Evolutionary conservation across 2,888 invertebrate genomes (phyloP).

Genomic region (Brachyptera putata): DNA sequence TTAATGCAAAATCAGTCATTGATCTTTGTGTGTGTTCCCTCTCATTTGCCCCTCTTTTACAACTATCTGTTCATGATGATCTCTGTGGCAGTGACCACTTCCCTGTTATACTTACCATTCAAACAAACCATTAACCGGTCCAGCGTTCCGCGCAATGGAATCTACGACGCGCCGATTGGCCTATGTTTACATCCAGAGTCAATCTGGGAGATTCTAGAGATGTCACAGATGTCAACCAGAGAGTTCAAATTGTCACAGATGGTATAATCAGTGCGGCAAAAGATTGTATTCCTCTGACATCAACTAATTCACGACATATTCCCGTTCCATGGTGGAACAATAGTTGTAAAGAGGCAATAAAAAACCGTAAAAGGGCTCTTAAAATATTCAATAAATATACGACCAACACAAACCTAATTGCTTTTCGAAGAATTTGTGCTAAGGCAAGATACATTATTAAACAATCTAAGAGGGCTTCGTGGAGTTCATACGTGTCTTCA

Average conservation of each 20-base stretch:
- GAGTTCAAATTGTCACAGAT: background rate
- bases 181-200: background rate
- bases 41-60: background rate
- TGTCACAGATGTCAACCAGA: background rate
- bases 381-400: background rate
- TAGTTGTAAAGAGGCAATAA: conserved; percentile 11
- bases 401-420: background rate
- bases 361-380: background rate
- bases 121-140: no score
- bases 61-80: background rate
- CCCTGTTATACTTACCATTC: background rate
- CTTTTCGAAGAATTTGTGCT: background rate
- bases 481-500: conserved; percentile 5
- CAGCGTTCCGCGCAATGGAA: no score
- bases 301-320: no score
- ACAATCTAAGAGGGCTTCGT: background rate
- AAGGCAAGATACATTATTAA: background rate
- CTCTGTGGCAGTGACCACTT: conserved; percentile 1
- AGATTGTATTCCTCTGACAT: conserved; percentile 2
- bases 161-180: background rate
- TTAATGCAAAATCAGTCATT: background rate
- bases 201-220: background rate
- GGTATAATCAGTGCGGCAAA: background rate
- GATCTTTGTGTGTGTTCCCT: background rate
- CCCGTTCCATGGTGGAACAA: conserved; percentile 9